These are phyloP conservation scores for Cyphomyrmex costatus DNA, from an alignment of 1,140 invertebrate species.

Conservation along the genomic window DNA sequence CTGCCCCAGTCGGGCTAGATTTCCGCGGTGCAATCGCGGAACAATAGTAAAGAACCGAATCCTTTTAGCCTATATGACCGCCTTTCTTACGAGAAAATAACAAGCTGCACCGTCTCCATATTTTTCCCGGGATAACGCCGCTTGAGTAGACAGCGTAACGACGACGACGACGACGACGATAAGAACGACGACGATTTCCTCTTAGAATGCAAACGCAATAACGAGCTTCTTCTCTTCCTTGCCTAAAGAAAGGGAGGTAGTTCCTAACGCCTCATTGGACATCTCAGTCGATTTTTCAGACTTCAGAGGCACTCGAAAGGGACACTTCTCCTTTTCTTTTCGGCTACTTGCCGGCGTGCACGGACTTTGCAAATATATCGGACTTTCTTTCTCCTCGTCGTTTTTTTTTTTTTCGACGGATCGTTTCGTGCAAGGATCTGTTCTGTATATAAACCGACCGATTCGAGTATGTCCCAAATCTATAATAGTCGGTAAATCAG, in stretches of 20 bases:
- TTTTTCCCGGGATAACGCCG: constrained; percentile 35
- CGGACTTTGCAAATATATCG: constrained; percentile 23
- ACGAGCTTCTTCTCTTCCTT: constrained; percentile 54
- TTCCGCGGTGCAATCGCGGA: not conserved
- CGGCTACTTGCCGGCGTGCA: constrained; percentile 24
- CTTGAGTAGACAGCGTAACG: constrained; percentile 61
- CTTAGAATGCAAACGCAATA: constrained; percentile 63
- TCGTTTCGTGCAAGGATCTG: constrained; percentile 20
- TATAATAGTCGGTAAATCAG: not conserved
- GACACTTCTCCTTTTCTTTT: constrained; percentile 39
- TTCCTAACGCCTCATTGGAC: constrained; percentile 46
- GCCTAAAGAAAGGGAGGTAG: not conserved
- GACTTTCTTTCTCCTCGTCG: not conserved
- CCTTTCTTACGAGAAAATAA: constrained; percentile 54
- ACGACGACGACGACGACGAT: constrained; percentile 59
- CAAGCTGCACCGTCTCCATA: constrained; percentile 56
- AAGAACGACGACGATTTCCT: constrained; percentile 57
- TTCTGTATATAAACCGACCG: not conserved
- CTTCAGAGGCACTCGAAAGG: constrained; percentile 20
- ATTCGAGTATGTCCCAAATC: not conserved
- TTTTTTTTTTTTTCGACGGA: not conserved
- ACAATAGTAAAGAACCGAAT: constrained; percentile 14
- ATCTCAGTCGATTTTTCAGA: constrained; percentile 40
- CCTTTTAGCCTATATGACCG: constrained; percentile 29
- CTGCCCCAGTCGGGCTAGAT: not conserved